Evolutionary conservation across 37 sponge, comb jelly and placozoan genomes (phyloP), one percentile per base, ranked within the genome.

Genomic region (Hormiphora californensis): DNA sequence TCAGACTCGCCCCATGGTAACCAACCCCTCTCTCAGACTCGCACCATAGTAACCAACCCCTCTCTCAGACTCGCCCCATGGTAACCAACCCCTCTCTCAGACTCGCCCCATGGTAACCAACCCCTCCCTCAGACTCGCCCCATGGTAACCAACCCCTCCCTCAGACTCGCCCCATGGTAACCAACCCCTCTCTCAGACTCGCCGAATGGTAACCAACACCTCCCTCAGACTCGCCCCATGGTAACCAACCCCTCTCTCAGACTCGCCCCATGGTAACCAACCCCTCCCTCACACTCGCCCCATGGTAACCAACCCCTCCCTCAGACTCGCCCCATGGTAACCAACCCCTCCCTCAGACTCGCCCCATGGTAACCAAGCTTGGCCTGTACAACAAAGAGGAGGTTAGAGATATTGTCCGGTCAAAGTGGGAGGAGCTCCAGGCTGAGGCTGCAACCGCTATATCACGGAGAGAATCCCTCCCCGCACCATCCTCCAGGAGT

Each of bases 311-410:
- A n/a, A n/a, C n/a, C n/a, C n/a, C n/a, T 25, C 68, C 35, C 38
- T 30, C 81, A 73, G 81, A 73, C 81, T 28, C 41, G 81, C 1
- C 81, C 81, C 23, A 73, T 73, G 81, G 81, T 73, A 3, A 73
- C 23, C 27, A 73, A 73, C 46, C 81, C n/a, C n/a, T 25, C 68
- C 35, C 38, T 30, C 81, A 73, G 81, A 73, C 81, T 28, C 41
- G 81, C 1, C 81, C 81, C 23, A 73, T 73, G 81, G 81, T 73
- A 3, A 73, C 23, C 27, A 73, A 73, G 81, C 81, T 73, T 21
- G 81, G 81, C 5, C 21, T 73, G 9, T 73, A 73, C 81, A 73
- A 46, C 81, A 73, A 73, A 28, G 81, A 73, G 46, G 81, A 73
- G 23, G 81, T 73, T 1, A 2, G 81, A 46, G 81, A 73, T 28